phyloP scores from a whole-genome alignment of 2,888 invertebrate species.

The Parnassius orleans region DNA sequence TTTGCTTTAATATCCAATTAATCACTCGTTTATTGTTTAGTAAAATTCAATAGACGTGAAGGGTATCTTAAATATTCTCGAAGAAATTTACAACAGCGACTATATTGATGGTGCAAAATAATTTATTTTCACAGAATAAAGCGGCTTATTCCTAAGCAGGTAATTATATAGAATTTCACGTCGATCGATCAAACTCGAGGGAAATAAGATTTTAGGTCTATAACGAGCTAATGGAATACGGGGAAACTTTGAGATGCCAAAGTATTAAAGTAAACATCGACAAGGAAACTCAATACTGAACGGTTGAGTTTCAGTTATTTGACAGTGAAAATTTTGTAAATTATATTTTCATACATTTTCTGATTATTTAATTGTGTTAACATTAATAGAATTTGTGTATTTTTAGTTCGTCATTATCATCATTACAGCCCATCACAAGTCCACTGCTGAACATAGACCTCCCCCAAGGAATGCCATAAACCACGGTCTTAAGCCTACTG shows the following conservation, averaged over 20 bases:
- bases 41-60: constrained; percentile 1
- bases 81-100: constrained; percentile 1
- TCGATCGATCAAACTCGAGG: constrained; percentile 8
- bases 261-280: constrained; percentile 4
- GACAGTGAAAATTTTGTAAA: neutral
- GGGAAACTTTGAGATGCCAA: neutral
- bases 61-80: constrained; percentile 2
- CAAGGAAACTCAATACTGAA: constrained; percentile 5
- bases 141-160: constrained; percentile 3
- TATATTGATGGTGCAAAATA: neutral
- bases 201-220: constrained; percentile 1
- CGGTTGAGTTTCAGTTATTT: constrained; percentile 1
- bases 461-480: no score
- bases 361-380: neutral
- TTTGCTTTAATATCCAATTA: constrained; percentile 18
- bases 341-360: neutral
- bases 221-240: neutral
- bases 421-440: no score
- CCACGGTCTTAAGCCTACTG: no score
- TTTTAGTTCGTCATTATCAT: no score
- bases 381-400: no score
- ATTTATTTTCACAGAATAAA: constrained; percentile 6
- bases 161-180: constrained; percentile 14
- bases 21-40: constrained; percentile 11
- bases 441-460: no score